phyloP scores from a whole-genome alignment of 2,113 vertebrate genomes.

The Pelvicachromis taeniatus region DNA sequence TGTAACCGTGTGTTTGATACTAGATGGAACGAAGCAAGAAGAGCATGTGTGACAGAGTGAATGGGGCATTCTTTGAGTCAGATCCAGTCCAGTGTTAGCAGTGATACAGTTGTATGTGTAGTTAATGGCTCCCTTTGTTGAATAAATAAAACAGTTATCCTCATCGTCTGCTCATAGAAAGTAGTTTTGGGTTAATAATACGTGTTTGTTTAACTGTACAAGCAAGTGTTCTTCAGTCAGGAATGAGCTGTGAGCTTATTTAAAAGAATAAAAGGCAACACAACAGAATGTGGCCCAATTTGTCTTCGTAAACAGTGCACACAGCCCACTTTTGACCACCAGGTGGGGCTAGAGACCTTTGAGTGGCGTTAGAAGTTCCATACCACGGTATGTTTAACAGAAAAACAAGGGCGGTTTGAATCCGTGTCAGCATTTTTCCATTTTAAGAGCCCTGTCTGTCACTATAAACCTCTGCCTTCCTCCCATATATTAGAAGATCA shows the following conservation, averaged over 20 bases:
- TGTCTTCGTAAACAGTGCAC: neutral
- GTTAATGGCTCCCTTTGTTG: neutral
- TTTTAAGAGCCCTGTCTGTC: neutral
- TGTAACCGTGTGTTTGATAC: neutral
- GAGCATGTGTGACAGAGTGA: neutral
- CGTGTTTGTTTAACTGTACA: too few relatives aligned
- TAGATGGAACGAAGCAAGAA: neutral
- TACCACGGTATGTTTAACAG: neutral
- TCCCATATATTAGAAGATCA: neutral
- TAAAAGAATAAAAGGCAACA: neutral
- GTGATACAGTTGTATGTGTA: neutral
- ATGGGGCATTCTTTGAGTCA: fast-evolving
- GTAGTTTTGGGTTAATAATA: too few relatives aligned
- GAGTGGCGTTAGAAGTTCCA: neutral
- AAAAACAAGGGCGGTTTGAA: neutral
- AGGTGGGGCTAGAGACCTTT: conserved; percentile 10
- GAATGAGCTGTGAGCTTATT: neutral
- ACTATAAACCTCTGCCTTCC: neutral
- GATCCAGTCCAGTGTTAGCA: neutral
- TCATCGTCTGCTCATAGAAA: neutral
- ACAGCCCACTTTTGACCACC: neutral
- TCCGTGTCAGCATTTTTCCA: neutral
- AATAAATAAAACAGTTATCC: neutral
- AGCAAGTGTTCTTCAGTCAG: neutral
- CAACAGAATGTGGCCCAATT: fast-evolving